Evolutionary conservation across 2,113 vertebrate species (phyloP).

Genomic region (Chloroceryle aenea): DNA sequence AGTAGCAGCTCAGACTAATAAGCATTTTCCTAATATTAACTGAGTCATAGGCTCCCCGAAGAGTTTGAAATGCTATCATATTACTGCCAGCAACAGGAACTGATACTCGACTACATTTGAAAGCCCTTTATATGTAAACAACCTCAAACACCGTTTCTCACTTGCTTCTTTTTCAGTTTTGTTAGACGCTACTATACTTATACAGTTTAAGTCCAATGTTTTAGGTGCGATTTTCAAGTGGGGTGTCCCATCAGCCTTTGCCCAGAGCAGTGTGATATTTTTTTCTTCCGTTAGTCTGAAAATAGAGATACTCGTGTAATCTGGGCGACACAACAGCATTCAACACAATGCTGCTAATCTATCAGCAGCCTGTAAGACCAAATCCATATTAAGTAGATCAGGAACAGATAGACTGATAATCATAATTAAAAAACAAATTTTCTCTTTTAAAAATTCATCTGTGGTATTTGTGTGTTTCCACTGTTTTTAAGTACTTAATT

Average conservation of each 20-base stretch:
- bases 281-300: background rate
- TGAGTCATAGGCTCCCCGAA: background rate
- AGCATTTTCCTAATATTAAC: background rate
- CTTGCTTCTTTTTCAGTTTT: background rate
- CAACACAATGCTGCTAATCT: background rate
- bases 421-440: background rate
- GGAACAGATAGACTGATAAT: background rate
- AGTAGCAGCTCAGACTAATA: background rate
- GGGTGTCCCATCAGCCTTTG: background rate
- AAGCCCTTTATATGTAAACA: background rate
- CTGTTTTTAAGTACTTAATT: background rate
- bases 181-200: background rate
- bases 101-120: background rate
- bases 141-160: background rate
- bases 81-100: conserved; percentile 39
- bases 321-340: background rate
- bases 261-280: background rate
- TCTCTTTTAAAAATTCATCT: background rate
- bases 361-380: background rate
- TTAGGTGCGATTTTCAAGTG: background rate
- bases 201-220: background rate
- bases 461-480: background rate
- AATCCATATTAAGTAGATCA: background rate
- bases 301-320: background rate
- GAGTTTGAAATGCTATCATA: background rate